These are phyloP conservation scores for Bostrychus sinensis DNA, from an alignment of 2,113 vertebrate species.

Conservation along the genomic window DNA sequence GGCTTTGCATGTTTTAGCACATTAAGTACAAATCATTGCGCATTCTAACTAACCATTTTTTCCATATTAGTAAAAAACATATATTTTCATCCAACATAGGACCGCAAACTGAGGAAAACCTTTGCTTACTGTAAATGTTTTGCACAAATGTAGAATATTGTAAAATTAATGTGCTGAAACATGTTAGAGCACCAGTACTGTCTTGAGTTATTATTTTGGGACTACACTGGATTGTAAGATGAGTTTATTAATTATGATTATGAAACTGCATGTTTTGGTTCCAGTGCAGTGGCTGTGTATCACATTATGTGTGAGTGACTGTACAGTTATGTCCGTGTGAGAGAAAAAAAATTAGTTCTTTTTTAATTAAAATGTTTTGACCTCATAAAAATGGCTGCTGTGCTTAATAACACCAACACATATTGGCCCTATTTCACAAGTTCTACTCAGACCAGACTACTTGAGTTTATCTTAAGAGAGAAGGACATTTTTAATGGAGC, in stretches of 20 bases:
- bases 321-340: slow-evolving; percentile 24
- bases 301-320: slow-evolving; percentile 27
- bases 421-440: neutral
- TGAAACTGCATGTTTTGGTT: slow-evolving; percentile 55
- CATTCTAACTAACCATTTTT: slow-evolving; percentile 5
- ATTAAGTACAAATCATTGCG: slow-evolving; percentile 4
- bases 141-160: slow-evolving; percentile 1
- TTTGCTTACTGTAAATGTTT: neutral
- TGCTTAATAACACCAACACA: neutral
- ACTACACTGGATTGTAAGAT: slow-evolving; percentile 60
- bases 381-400: slow-evolving; percentile 17
- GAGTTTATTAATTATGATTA: slow-evolving; percentile 43
- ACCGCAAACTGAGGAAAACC: neutral
- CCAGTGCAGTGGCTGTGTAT: slow-evolving; percentile 38
- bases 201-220: slow-evolving; percentile 3
- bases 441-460: neutral
- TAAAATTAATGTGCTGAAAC: slow-evolving; percentile 29
- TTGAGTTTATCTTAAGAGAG: too few relatives aligned
- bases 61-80: neutral
- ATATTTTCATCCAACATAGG: neutral
- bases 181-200: slow-evolving; percentile 6
- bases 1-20: slow-evolving; percentile 43
- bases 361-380: slow-evolving; percentile 67
- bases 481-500: too few relatives aligned
- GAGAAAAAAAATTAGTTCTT: slow-evolving; percentile 34